Conservation (phyloP, 2,888 invertebrate species). For the Sclerodermus sp. region DNA sequence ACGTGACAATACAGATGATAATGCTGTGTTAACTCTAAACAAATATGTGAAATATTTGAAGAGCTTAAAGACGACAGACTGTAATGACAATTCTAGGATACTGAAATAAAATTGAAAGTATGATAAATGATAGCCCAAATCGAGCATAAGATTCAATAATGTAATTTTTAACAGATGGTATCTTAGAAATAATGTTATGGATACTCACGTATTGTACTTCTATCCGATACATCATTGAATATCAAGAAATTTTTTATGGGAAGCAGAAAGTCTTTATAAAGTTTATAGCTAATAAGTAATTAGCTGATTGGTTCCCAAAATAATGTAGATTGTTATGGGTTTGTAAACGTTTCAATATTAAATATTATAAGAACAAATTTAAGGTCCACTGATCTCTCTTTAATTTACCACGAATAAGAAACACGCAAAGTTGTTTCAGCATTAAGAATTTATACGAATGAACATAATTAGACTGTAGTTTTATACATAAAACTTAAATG, state of each 20-base stretch:
- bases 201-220: conserved; percentile 41
- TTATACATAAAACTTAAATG: conserved; percentile 49
- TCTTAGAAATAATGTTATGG: conserved; percentile 29
- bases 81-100: conserved; percentile 43
- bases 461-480: conserved; percentile 43
- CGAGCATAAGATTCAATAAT: conserved; percentile 29
- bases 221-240: conserved; percentile 22
- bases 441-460: conserved; percentile 27
- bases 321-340: not conserved
- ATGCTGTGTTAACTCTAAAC: conserved; percentile 24
- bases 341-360: not conserved
- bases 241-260: conserved; percentile 10
- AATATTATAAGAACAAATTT: too few species aligned
- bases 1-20: conserved; percentile 44
- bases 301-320: conserved; percentile 10
- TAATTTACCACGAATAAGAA: conserved; percentile 9
- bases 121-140: conserved; percentile 18
- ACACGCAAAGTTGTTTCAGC: conserved; percentile 13
- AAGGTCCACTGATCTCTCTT: conserved; percentile 16
- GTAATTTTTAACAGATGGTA: conserved; percentile 40
- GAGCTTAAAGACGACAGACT: conserved; percentile 49
- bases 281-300: conserved; percentile 7
- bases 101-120: conserved; percentile 30
- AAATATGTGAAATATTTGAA: conserved; percentile 35
- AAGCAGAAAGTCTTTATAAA: not conserved